Evolutionary conservation across 2,113 vertebrate genomes (phyloP), one percentile per base, ranked within the genome.

Genomic region (Hyaena hyaena): DNA sequence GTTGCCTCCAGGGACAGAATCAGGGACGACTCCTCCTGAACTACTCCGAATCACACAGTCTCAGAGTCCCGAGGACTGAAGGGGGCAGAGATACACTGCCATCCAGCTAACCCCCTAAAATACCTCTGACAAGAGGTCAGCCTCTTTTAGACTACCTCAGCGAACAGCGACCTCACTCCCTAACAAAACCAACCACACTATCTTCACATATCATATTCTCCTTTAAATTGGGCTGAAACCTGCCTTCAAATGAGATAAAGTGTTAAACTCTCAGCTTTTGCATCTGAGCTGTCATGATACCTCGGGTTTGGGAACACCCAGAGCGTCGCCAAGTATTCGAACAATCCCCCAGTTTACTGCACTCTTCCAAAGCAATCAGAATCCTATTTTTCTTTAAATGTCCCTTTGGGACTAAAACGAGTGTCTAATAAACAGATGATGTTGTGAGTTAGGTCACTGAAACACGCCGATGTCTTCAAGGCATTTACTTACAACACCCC

Each of bases 401-500:
- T 77, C 80, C 84, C 97, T 68, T 14, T 90, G n/a, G 66, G 95
- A 39, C 63, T 92, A 81, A 73, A 87, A 86, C 77, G 48, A 96
- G 10, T 82, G 39, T 77, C 80, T 94, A 43, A 79, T 79, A 80
- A 63, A 48, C 92, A 96, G 81, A 94, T 94, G 68, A 86, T 85
- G 26, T 93, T 94, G 95, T 96, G 96, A 92, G 48, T 96, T 96
- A 95, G 85, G 76, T 94, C 98, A 96, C 96, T 98, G 98, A 98
- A 98, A 89, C 61, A 94, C 65, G 85, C 96, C 96, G 95, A 97
- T 98, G 97, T 97, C 98, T 98, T 98, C 90, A 95, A 98, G 97
- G 86, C 88, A 93, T 98, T 98, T 98, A 80, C 98, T 98, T 98
- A 96, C 15, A 31, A 31, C 96, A 77, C 92, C 91, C 95, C 98